phyloP scores from a whole-genome alignment of 2,113 vertebrate genomes.

The Vireo altiloquus region DNA sequence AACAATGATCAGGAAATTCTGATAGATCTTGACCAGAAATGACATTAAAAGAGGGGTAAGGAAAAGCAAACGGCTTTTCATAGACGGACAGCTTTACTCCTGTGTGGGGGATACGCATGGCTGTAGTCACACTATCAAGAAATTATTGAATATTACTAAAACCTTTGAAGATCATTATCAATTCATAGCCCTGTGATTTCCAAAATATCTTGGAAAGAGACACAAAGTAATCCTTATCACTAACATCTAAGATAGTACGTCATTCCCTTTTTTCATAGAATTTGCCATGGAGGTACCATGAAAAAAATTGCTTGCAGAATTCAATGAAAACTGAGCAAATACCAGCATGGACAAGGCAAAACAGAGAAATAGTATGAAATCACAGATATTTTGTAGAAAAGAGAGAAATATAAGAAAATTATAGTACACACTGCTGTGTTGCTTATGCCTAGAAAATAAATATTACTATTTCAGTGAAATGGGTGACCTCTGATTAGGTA shows the following conservation, averaged over 20 bases:
- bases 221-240: background rate
- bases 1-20: background rate
- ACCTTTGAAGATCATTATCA: background rate
- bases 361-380: background rate
- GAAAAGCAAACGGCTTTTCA: background rate
- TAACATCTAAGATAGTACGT: background rate
- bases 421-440: background rate
- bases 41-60: background rate
- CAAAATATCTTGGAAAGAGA: background rate
- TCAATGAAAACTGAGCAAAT: background rate
- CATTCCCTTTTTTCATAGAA: background rate
- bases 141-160: background rate
- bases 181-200: background rate
- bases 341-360: background rate
- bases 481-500: fast-evolving
- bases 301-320: background rate
- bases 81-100: background rate
- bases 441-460: background rate
- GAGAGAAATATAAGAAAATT: background rate
- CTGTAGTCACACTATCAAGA: background rate
- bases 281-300: background rate
- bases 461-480: background rate
- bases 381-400: background rate
- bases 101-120: background rate
- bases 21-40: background rate